Percentiles rank a stretch among this genome's conserved stretches.
phyloP scores from a whole-genome alignment of 2,888 invertebrate genomes.

The Mythimna lalbum region DNA sequence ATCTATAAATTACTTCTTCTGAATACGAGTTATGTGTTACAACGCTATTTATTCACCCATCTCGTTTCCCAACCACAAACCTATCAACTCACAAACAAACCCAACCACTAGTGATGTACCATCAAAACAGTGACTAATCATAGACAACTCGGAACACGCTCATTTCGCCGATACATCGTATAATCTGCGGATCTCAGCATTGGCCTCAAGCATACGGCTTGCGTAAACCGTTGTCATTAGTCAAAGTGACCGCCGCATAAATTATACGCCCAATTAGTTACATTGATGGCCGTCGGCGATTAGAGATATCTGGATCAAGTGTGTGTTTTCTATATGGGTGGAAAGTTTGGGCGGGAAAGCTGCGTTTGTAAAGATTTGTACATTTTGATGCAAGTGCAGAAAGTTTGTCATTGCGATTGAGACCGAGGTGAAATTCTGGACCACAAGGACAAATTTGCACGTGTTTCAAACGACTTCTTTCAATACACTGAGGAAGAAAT shows the following conservation, averaged over 20 bases:
- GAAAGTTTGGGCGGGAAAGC: constrained; percentile 14
- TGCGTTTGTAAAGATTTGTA: too few relatives aligned
- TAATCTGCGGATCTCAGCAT: constrained; percentile 61
- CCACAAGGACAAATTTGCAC: too few relatives aligned
- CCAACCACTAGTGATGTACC: constrained; percentile 21
- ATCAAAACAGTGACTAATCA: constrained; percentile 41
- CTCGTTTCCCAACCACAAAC: too few relatives aligned
- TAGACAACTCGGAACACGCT: constrained; percentile 10
- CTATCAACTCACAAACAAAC: background rate
- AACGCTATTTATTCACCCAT: background rate
- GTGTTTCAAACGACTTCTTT: too few relatives aligned
- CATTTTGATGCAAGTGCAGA: too few relatives aligned
- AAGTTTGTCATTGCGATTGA: too few relatives aligned
- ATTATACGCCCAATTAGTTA: constrained; percentile 87
- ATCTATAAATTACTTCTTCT: too few relatives aligned
- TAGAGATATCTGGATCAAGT: constrained; percentile 78
- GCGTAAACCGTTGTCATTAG: constrained; percentile 77
- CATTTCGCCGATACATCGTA: constrained; percentile 43
- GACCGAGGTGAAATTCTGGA: too few relatives aligned
- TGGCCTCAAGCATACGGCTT: constrained; percentile 69
- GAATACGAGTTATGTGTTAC: background rate
- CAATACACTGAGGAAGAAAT: too few relatives aligned
- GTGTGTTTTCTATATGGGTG: constrained; percentile 51
- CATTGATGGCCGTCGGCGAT: constrained; percentile 83
- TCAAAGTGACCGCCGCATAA: constrained; percentile 81